Evolutionary conservation across 2,888 invertebrate genomes (phyloP), one percentile per base, ranked within the genome.

Genomic region (Cheilosia vernalis): DNA sequence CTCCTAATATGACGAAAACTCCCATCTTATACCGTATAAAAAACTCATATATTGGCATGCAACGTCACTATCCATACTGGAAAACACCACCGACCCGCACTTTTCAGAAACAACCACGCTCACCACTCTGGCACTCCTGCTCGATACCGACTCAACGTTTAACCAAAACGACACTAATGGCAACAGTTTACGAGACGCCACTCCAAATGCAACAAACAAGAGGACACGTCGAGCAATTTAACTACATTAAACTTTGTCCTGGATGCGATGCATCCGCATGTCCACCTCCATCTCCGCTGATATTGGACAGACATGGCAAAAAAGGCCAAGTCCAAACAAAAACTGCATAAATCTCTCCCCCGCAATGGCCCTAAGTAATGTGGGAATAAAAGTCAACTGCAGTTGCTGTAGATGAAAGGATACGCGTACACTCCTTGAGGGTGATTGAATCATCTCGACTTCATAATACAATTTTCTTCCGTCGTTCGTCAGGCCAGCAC

Each of bases 381-480:
- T 74, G 74, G 80, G 58, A 74, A 84, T 84, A 84, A 84, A 80
- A 84, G 84, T 84, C 84, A 80, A 84, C 80, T 80, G 74, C 80
- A 84, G 69, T 74, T 64, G 55, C 51, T 82, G 83, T 56, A 56
- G 67, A 79, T 79, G 79, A 83, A 78, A 79, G 83, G 83, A 83
- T 79, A 56, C 69, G 79, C 84, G 66, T 64, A 13, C 37, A 37
- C 67, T 73, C 47, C 84, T 84, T 80, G 74, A 80, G 80, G 80
- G 74, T 84, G 84, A 84, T 84, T 84, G 84, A 84, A 84, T 84
- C 84, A 84, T 84, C 80, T 84, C 74, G 80, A 80, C 80, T 84
- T 80, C 69, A 84, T 84, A 80, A 84, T 84, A 84, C 74, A 84
- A 80, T 84, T 80, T 84, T 84, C 69, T 70, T 66, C 58, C 73